These are phyloP conservation scores for Limanda limanda DNA, from an alignment of 2,113 vertebrate species.

Conservation along the genomic window DNA sequence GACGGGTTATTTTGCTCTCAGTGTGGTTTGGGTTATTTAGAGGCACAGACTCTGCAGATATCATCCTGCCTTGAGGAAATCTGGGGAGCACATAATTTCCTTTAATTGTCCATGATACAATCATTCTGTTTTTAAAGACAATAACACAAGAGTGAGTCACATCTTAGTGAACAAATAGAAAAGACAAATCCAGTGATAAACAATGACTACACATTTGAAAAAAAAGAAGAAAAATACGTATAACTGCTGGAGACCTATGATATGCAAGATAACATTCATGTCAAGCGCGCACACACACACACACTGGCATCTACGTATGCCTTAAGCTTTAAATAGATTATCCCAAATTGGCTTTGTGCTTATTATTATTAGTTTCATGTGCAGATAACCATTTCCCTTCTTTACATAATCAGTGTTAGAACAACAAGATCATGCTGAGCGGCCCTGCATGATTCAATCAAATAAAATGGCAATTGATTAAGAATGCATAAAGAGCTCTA, in stretches of 20 bases:
- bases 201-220: constrained; percentile 41
- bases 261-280: constrained; percentile 42
- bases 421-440: neutral
- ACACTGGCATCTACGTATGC: constrained; percentile 7
- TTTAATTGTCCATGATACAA: constrained; percentile 74
- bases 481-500: constrained; percentile 14
- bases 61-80: constrained; percentile 56
- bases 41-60: constrained; percentile 26
- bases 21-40: constrained; percentile 36
- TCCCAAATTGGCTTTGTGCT: constrained; percentile 62
- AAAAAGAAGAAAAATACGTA: constrained; percentile 40
- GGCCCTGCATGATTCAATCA: constrained; percentile 24
- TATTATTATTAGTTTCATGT: constrained; percentile 32
- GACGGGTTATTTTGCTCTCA: constrained; percentile 9
- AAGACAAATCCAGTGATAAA: constrained; percentile 76
- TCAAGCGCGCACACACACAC: constrained; percentile 5
- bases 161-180: constrained; percentile 14
- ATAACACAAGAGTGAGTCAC: constrained; percentile 64
- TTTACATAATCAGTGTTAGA: constrained; percentile 57
- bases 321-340: constrained; percentile 39
- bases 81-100: constrained; percentile 61
- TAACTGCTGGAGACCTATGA: constrained; percentile 28
- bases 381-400: constrained; percentile 54
- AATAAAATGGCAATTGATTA: constrained; percentile 40
- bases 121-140: constrained; percentile 64